Evolutionary conservation across 2,888 invertebrate genomes (phyloP).

Genomic region (Dynastes maya): DNA sequence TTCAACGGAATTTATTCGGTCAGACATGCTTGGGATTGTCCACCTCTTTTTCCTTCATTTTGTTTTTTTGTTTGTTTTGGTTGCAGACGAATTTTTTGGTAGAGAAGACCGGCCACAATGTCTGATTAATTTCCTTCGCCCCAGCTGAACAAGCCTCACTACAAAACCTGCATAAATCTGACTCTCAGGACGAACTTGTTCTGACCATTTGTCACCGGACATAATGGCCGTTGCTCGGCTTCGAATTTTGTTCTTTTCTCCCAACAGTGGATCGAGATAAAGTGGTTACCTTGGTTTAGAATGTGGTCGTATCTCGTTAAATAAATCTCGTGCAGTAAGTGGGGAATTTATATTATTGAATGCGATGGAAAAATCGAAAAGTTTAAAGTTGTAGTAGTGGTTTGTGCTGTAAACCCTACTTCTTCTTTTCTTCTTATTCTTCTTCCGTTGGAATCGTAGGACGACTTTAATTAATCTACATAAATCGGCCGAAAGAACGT

Average conservation of each 20-base stretch:
- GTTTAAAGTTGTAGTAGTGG: conserved; percentile 1
- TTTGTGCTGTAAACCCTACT: background rate
- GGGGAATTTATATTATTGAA: conserved; percentile 47
- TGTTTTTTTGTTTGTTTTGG: conserved; percentile 26
- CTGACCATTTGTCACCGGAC: conserved; percentile 58
- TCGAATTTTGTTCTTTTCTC: conserved; percentile 45
- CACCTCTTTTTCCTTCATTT: conserved; percentile 12
- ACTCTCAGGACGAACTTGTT: conserved; percentile 58
- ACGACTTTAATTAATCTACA: conserved; percentile 44
- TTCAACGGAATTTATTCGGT: background rate
- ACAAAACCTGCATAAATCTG: conserved; percentile 59
- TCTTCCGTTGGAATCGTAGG: conserved; percentile 21
- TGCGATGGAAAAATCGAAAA: conserved; percentile 46
- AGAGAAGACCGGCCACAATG: conserved; percentile 52
- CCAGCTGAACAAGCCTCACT: conserved; percentile 57
- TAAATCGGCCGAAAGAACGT: background rate
- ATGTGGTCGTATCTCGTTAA: conserved; percentile 47
- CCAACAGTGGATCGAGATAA: conserved; percentile 50
- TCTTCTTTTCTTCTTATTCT: background rate
- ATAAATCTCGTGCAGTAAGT: conserved; percentile 45
- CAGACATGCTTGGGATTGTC: conserved; percentile 28
- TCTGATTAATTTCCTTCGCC: conserved; percentile 56
- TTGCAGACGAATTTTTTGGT: conserved; percentile 29
- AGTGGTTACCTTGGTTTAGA: conserved; percentile 48
- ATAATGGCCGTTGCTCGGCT: conserved; percentile 54